A percentile compares a stretch with the other conserved stretches of the same genome.
Evolutionary conservation across 1,140 invertebrate species (phyloP).

Genomic region (Matsumurasca onukii): DNA sequence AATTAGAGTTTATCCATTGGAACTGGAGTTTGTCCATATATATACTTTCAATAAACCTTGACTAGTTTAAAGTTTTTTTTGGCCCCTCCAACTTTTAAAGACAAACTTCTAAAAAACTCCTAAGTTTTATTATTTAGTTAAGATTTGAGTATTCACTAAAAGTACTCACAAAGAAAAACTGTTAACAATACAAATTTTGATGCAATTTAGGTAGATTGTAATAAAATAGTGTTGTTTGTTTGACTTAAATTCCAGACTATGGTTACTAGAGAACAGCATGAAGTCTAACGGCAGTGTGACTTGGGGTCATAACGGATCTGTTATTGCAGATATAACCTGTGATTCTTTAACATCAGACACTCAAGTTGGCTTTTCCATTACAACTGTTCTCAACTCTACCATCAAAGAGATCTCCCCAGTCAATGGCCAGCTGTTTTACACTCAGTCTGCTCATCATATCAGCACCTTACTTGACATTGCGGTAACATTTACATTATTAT

Average conservation of each 20-base stretch:
- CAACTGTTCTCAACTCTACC: constrained; percentile 3
- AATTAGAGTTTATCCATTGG: no score
- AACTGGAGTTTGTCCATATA: no score
- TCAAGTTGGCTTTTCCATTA: constrained; percentile 10
- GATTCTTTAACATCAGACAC: not conserved
- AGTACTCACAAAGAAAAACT: no score
- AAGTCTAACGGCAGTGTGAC: constrained; percentile 47
- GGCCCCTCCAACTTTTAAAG: no score
- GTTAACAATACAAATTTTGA: no score
- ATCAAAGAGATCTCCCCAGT: constrained; percentile 2
- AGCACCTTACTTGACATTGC: constrained; percentile 20
- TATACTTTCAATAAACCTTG: no score
- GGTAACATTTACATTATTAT: not conserved
- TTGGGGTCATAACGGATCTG: constrained; percentile 48
- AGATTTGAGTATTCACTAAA: no score
- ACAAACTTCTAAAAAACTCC: no score
- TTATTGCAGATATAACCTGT: not conserved
- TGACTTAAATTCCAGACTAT: constrained; percentile 45
- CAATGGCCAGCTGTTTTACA: not conserved
- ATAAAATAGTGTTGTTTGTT: no score
- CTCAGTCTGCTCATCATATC: constrained; percentile 8
- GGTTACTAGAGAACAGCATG: constrained; percentile 44
- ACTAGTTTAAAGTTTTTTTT: no score
- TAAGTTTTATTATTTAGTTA: no score
- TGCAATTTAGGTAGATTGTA: no score